Evolutionary conservation across 1,140 invertebrate genomes (phyloP).

Genomic region (Drosophila guanche): DNA sequence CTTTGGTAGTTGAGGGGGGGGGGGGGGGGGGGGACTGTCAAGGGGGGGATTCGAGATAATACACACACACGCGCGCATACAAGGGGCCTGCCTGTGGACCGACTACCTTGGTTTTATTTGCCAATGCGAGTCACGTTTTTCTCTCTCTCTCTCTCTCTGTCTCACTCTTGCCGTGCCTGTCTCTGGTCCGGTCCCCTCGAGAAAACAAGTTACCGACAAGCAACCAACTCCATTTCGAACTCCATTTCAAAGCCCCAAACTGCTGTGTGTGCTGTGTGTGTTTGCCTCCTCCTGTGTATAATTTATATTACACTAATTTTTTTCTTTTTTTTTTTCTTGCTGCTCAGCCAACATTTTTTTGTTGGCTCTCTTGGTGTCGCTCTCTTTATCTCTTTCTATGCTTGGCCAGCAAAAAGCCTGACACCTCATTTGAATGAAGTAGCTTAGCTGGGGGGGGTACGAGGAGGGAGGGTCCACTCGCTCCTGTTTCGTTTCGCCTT

Average conservation of each 20-base stretch:
- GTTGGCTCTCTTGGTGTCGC: not conserved
- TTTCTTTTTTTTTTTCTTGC: not conserved
- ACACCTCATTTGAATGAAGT: constrained; percentile 71
- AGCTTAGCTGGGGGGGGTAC: not conserved
- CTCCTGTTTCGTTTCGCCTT: not conserved
- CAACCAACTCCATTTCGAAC: constrained; percentile 12
- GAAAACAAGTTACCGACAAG: constrained; percentile 60
- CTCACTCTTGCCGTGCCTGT: constrained; percentile 10
- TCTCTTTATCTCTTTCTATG: not conserved
- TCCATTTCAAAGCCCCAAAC: constrained; percentile 18
- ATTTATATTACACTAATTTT: constrained; percentile 78
- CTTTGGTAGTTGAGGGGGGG: too few species aligned
- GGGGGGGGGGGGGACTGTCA: too few species aligned
- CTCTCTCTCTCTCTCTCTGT: constrained; percentile 17
- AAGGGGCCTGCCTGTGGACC: constrained; percentile 14
- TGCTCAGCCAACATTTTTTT: constrained; percentile 5
- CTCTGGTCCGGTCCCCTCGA: constrained; percentile 19
- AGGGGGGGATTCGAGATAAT: not conserved
- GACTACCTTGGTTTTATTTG: constrained; percentile 74
- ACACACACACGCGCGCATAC: constrained; percentile 31
- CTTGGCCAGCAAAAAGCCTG: constrained; percentile 18
- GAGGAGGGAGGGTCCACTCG: not conserved
- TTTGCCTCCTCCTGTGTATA: constrained; percentile 44
- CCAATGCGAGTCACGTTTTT: constrained; percentile 80
- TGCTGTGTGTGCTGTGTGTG: not conserved